Percentiles rank a stretch among this genome's conserved stretches.
phyloP scores from a whole-genome alignment of 2,888 invertebrate species.

The Omphaloscelis lunosa region DNA sequence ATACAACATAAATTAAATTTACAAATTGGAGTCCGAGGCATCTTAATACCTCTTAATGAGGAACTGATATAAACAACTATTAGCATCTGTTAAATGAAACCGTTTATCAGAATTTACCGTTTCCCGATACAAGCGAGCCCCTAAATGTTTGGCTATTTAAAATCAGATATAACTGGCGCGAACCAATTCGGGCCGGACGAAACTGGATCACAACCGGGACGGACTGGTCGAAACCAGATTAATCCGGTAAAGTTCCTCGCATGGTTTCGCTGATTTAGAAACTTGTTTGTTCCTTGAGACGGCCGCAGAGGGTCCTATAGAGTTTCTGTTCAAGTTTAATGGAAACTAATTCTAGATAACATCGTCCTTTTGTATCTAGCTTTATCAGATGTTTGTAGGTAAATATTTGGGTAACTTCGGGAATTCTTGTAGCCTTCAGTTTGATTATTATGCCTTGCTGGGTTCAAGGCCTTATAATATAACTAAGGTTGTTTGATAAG shows the following conservation, averaged over 20 bases:
- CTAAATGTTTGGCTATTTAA: conserved; percentile 82
- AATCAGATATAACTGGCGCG: conserved; percentile 80
- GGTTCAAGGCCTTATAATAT: conserved; percentile 28
- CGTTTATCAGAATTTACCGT: conserved; percentile 65
- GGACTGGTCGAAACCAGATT: conserved; percentile 85
- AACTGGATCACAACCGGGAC: conserved; percentile 77
- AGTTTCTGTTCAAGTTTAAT: conserved; percentile 73
- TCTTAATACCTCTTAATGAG: conserved; percentile 61
- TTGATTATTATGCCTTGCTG: conserved; percentile 64
- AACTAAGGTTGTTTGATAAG: conserved; percentile 31
- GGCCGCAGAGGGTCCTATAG: conserved; percentile 72
- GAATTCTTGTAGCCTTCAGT: conserved; percentile 63
- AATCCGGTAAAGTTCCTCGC: conserved; percentile 85
- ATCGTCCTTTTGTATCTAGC: conserved; percentile 70
- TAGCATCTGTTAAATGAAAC: conserved; percentile 63
- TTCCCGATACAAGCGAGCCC: conserved; percentile 60
- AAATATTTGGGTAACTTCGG: conserved; percentile 68
- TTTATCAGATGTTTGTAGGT: conserved; percentile 66
- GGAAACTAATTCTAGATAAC: conserved; percentile 79
- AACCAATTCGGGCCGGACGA: conserved; percentile 67
- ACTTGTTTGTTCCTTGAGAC: conserved; percentile 87
- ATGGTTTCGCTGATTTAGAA: conserved; percentile 88
- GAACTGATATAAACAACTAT: conserved; percentile 60
- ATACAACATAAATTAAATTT: conserved; percentile 32
- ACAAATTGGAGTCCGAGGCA: conserved; percentile 26